Percentiles rank a stretch among this genome's conserved stretches.
Evolutionary conservation across 2,888 invertebrate species (phyloP).

Genomic region (Ashinkailepas kermadecensis): DNA sequence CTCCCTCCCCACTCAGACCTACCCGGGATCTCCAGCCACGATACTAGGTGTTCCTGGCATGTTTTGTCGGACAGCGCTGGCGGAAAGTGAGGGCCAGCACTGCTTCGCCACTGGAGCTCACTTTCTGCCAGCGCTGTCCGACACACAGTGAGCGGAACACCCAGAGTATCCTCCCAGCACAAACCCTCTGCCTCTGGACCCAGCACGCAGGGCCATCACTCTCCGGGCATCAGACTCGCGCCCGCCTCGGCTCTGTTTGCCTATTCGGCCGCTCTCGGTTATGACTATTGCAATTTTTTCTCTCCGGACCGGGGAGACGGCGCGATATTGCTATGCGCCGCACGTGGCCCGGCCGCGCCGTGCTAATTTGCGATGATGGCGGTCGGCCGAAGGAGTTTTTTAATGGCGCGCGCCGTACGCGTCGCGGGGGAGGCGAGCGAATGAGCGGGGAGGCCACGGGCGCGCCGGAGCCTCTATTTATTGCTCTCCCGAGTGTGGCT

Average conservation of each 20-base stretch:
- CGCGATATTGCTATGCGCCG: conserved; percentile 2
- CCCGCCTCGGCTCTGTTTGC: not conserved
- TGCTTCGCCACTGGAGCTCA: no score
- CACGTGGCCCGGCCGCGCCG: not conserved
- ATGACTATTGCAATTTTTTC: not conserved
- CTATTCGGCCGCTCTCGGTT: not conserved
- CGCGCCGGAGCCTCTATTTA: not conserved
- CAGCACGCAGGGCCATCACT: no score
- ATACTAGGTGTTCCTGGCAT: no score
- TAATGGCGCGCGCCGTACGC: not conserved
- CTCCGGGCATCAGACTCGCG: not conserved
- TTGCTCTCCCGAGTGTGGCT: not conserved
- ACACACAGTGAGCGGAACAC: no score
- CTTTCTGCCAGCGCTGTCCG: no score
- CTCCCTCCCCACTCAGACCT: no score
- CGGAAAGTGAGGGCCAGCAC: no score
- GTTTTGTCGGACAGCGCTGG: no score
- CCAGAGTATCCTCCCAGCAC: no score
- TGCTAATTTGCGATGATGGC: conserved; percentile 15
- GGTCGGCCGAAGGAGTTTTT: not conserved
- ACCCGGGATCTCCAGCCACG: no score
- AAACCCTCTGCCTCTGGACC: no score
- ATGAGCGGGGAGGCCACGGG: not conserved
- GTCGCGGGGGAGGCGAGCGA: not conserved
- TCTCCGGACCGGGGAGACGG: not conserved